These are phyloP conservation scores for Hydrotaea diabolus DNA, from an alignment of 2,888 invertebrate species.

Conservation along the genomic window DNA sequence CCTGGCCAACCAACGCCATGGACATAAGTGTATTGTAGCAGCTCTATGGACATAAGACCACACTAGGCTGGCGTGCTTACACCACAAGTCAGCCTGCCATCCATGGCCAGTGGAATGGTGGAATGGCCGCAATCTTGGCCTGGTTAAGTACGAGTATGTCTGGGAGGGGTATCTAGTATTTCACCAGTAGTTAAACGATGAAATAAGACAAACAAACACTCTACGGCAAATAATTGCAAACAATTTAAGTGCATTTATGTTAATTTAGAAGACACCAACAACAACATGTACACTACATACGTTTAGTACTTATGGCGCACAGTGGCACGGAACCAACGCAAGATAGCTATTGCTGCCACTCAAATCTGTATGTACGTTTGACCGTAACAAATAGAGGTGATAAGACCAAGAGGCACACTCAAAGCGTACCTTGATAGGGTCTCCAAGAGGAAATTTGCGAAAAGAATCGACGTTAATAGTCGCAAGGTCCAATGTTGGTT, in stretches of 20 bases:
- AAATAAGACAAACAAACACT: constrained; percentile 47
- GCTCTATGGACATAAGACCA: no score
- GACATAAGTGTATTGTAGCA: background rate
- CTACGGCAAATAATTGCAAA: constrained; percentile 73
- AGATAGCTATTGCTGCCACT: no score
- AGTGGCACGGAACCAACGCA: no score
- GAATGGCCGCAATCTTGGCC: background rate
- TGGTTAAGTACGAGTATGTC: background rate
- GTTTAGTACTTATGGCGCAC: background rate
- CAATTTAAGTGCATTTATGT: constrained; percentile 77
- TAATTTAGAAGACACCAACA: constrained; percentile 74
- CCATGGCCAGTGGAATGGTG: no score
- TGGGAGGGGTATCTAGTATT: background rate
- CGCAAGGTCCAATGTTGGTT: no score
- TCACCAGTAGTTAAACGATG: constrained; percentile 21
- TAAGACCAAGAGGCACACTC: no score
- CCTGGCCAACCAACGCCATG: background rate
- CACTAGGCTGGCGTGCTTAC: no score
- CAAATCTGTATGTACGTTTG: no score
- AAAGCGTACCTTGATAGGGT: no score
- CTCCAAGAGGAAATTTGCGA: no score
- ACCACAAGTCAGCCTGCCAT: background rate
- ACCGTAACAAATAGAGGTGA: no score
- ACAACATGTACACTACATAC: background rate
- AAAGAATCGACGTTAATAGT: no score